Evolutionary conservation across 53 echinoderm and acorn worm genomes (phyloP).

Genomic region (Temnopleurus reevesii): DNA sequence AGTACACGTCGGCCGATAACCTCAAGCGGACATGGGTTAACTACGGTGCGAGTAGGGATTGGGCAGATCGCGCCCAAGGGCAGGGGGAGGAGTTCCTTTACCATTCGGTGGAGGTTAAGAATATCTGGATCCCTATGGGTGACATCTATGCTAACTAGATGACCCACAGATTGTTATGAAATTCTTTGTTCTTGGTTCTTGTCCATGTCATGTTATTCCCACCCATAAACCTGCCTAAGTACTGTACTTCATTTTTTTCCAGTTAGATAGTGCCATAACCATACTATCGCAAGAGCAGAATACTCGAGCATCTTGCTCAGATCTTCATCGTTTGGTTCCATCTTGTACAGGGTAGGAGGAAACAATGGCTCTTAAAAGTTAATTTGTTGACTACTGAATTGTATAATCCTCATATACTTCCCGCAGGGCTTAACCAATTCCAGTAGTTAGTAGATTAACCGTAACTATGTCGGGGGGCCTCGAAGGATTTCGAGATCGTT

Average conservation of each 20-base stretch:
- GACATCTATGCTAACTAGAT: constrained; percentile 93
- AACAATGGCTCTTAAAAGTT: no score
- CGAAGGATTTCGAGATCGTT: no score
- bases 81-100: constrained; percentile 98
- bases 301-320: no score
- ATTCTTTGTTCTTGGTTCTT: not conserved
- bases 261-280: no score
- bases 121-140: constrained; percentile 99
- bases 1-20: constrained; percentile 86
- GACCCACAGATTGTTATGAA: not conserved
- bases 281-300: no score
- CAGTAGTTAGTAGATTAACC: no score
- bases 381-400: no score
- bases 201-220: not conserved
- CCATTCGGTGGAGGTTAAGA: constrained; percentile 88
- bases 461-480: no score
- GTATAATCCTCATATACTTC: no score
- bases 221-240: not conserved
- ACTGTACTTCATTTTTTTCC: no score
- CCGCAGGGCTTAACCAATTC: no score
- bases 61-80: constrained; percentile 78
- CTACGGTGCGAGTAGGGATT: constrained; percentile 86
- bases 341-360: not conserved
- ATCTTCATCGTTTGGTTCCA: not conserved
- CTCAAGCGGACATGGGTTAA: constrained; percentile 98